A percentile compares a stretch with the other conserved stretches of the same genome.
These are phyloP conservation scores for Scaptomyza flava DNA, from an alignment of 2,888 invertebrate genomes.

Conservation along the genomic window DNA sequence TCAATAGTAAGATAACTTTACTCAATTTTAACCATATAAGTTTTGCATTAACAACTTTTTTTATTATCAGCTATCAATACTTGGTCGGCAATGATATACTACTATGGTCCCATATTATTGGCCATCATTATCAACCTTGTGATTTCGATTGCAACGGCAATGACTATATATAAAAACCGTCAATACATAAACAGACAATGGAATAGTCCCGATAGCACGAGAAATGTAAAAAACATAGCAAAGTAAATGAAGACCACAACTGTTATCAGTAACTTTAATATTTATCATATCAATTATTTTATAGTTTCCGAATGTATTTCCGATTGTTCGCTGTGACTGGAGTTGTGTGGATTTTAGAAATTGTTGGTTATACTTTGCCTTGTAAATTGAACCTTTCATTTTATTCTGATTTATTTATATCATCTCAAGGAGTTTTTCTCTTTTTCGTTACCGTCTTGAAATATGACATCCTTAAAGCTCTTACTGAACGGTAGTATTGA, in stretches of 20 bases:
- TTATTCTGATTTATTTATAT: conserved; percentile 7
- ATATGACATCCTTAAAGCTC: conserved; percentile 28
- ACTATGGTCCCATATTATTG: conserved; percentile 67
- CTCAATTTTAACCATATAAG: too few species aligned
- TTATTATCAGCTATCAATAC: conserved; percentile 36
- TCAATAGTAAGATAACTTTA: conserved; percentile 84
- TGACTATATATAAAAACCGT: conserved; percentile 60
- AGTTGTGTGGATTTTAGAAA: conserved; percentile 91
- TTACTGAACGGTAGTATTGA: conserved; percentile 40
- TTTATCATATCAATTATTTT: neutral
- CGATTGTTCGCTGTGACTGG: conserved; percentile 93
- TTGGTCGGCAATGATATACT: conserved; percentile 53
- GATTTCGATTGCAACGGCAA: conserved; percentile 68
- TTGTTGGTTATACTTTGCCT: conserved; percentile 87
- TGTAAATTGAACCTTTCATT: rapidly evolving
- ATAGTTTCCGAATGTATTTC: conserved; percentile 90
- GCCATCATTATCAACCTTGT: conserved; percentile 67
- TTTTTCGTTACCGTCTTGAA: conserved; percentile 51
- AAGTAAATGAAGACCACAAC: conserved; percentile 2
- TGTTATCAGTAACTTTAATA: too few species aligned
- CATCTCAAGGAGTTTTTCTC: conserved; percentile 54
- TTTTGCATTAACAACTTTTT: too few species aligned
- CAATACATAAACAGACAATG: conserved; percentile 3
- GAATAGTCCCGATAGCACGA: neutral
- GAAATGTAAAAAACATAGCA: neutral